Base-by-base conservation (phyloP, 2,113 vertebrate genomes). In the Hippocampus guttulatus region DNA sequence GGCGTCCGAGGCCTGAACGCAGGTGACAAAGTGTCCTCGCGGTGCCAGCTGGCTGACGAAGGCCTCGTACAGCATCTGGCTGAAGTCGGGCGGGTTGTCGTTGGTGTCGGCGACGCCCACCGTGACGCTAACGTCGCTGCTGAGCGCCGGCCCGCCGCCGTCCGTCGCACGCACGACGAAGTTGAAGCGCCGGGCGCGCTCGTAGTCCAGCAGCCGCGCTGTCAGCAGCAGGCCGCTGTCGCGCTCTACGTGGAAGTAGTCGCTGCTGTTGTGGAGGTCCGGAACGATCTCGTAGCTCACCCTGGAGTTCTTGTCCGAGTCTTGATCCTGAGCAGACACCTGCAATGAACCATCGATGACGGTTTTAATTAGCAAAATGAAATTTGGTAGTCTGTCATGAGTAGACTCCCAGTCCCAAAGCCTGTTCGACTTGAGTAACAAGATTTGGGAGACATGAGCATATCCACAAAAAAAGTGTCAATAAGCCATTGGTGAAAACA, bases 21-120 rank as follows among this genome's bases (percentile, higher is more conserved):
- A 98, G 49, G 96, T 98, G 77, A 99, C 97, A 89, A 98, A 98
- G 87, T 98, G 97, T 74, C 96, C 95, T 8, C 90, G 88, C 55
- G 96, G 95, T 16, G 96, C 97, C 74, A 98, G 85, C 84, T 98
- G 96, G 0, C 95, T 98, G 74, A 99, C 93, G 30, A 95, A 96
- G 0, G 96, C 95, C 84, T 97, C 94, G 21, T 98, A 98, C 75
- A 97, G 90, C 40, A 92, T 79, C 80, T 96, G 95, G 85, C 94
- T 95, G 88, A 98, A 98, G 75, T 93, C 78, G 0, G 97, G 97
- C 69, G 97, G 94, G 69, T 95, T 99, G 91, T 98, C 97, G 75
- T 98, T 99, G 73, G 94, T 92, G 68, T 98, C 97, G 8, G 92
- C 95, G 54, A 98, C 84, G 8, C 85, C 89, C 72, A 98, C 93